A percentile compares a stretch with the other conserved stretches of the same genome.
Conservation (phyloP, 1,140 invertebrate genomes). For the Cherax quadricarinatus region DNA sequence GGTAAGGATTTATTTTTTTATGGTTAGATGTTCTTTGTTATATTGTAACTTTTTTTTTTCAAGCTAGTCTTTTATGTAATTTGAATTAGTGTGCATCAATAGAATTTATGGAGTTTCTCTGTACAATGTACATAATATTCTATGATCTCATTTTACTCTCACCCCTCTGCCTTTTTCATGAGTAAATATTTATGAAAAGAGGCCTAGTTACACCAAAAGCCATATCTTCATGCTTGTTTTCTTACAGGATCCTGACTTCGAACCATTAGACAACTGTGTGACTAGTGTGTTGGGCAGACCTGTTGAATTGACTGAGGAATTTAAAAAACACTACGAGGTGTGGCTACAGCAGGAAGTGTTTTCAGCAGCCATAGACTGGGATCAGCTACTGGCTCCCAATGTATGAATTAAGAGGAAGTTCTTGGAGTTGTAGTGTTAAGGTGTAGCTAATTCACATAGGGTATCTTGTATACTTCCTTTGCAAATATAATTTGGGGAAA, state of each 20-base stretch:
- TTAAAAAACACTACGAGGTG: constrained; percentile 96
- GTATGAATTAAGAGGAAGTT: neutral
- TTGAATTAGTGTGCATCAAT: neutral
- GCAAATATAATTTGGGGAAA: neutral
- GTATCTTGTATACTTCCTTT: neutral
- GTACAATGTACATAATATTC: no score
- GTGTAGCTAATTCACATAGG: neutral
- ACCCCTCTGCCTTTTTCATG: no score
- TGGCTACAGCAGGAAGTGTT: constrained; percentile 99
- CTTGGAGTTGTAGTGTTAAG: neutral
- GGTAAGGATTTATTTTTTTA: constrained; percentile 26
- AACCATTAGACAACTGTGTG: constrained; percentile 90
- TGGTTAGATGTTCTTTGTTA: neutral
- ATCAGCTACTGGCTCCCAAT: constrained; percentile 78
- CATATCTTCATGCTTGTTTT: constrained; percentile 55
- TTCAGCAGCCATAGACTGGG: constrained; percentile 84
- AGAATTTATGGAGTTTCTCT: no score
- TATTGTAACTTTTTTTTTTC: neutral
- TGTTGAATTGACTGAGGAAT: constrained; percentile 93
- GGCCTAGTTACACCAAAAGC: no score
- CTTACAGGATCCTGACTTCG: constrained; percentile 83
- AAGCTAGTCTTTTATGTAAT: neutral
- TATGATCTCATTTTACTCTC: no score
- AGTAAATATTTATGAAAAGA: no score
- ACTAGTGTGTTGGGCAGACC: constrained; percentile 87